Evolutionary conservation across 2,888 invertebrate genomes (phyloP).

Genomic region (Spisula solida): DNA sequence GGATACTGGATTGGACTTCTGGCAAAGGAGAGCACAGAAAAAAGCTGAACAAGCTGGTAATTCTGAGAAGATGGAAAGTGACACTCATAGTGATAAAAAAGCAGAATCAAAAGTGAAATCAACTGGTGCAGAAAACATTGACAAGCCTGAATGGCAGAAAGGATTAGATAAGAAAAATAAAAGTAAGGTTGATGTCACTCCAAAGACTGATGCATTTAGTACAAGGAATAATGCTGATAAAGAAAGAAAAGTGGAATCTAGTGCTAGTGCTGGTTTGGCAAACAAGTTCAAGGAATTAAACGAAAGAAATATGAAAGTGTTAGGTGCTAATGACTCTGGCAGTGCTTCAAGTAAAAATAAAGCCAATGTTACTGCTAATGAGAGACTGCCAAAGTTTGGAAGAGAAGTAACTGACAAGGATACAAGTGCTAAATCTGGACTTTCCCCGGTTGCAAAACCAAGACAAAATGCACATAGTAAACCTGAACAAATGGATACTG

Average conservation of each 20-base stretch:
- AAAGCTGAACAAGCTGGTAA: slow-evolving; percentile 57
- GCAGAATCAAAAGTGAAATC: slow-evolving; percentile 25
- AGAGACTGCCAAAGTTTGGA: slow-evolving; percentile 5
- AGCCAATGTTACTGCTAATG: slow-evolving; percentile 12
- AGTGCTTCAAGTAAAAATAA: slow-evolving; percentile 17
- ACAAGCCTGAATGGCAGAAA: slow-evolving; percentile 51
- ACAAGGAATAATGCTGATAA: not conserved
- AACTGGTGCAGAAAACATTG: not conserved
- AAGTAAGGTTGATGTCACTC: slow-evolving; percentile 5
- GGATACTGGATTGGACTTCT: slow-evolving; percentile 65
- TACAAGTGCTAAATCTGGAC: slow-evolving; percentile 21
- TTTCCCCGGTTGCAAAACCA: slow-evolving; percentile 68
- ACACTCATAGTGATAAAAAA: slow-evolving; percentile 34
- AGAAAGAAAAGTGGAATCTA: slow-evolving; percentile 25
- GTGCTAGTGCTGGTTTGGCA: slow-evolving; percentile 46
- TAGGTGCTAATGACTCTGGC: slow-evolving; percentile 1
- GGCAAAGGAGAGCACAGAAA: slow-evolving; percentile 71
- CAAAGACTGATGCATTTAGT: not conserved
- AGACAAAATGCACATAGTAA: slow-evolving; percentile 61
- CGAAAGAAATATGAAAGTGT: slow-evolving; percentile 61
- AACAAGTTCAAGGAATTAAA: slow-evolving; percentile 70
- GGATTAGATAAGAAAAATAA: slow-evolving; percentile 38
- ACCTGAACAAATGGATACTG: slow-evolving; percentile 75
- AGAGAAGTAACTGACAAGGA: slow-evolving; percentile 1
- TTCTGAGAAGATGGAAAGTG: slow-evolving; percentile 17